Percentiles rank a stretch among this genome's conserved stretches.
Evolutionary conservation across 2,113 vertebrate species (phyloP).

Genomic region (Leptobrachium leishanense): DNA sequence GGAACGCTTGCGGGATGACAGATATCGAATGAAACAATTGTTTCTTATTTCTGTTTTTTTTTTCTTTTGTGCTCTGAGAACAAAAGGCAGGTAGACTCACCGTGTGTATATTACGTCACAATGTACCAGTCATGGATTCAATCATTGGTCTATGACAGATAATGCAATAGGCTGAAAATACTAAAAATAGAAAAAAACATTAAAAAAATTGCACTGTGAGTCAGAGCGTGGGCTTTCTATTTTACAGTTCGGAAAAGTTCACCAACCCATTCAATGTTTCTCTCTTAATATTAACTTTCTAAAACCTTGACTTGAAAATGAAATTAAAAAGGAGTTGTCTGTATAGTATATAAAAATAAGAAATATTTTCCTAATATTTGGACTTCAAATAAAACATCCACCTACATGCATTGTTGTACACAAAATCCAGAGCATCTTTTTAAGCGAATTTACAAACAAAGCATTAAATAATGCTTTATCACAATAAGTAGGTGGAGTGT

Average conservation of each 20-base stretch:
- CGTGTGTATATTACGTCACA: neutral
- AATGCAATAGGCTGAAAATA: neutral
- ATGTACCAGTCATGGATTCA: conserved; percentile 8
- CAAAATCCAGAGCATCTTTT: too few relatives aligned
- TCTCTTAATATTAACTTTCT: too few relatives aligned
- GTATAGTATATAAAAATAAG: too few relatives aligned
- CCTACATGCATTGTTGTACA: too few relatives aligned
- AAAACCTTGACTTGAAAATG: too few relatives aligned
- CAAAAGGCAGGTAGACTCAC: conserved; percentile 4
- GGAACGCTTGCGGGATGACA: neutral
- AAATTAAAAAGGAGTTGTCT: too few relatives aligned
- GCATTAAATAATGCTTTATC: conserved; percentile 17
- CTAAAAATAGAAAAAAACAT: neutral
- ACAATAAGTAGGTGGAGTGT: conserved; percentile 33
- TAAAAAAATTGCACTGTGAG: neutral
- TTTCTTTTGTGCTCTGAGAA: neutral
- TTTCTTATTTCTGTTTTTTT: neutral
- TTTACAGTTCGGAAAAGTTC: neutral
- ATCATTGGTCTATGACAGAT: neutral
- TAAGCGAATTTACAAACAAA: neutral
- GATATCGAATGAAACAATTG: neutral
- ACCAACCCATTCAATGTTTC: neutral
- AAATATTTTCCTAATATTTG: too few relatives aligned
- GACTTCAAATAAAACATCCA: too few relatives aligned
- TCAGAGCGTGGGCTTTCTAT: conserved; percentile 28